Conservation (phyloP, 2,797 vertebrate genomes). For the Pangasius mekongensis region DNA sequence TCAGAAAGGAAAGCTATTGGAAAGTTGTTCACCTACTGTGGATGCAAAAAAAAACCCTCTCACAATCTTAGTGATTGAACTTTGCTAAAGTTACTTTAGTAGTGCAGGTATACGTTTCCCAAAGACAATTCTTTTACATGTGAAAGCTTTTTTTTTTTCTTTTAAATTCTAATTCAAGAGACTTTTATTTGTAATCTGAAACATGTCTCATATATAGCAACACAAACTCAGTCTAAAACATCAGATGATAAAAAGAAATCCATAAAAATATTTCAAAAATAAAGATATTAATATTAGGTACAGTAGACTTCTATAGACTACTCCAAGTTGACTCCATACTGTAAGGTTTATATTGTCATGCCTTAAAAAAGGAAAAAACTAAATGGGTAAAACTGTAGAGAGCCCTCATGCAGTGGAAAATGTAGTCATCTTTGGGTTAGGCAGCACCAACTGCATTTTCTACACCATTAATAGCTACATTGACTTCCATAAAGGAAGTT, state of each 20-base stretch:
- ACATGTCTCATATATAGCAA: background rate
- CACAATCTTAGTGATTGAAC: too few species aligned
- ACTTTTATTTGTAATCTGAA: background rate
- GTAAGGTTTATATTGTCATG: background rate
- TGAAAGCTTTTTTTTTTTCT: background rate
- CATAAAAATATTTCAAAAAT: background rate
- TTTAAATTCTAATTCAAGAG: background rate
- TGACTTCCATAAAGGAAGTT: constrained; percentile 50
- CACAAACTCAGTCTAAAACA: background rate
- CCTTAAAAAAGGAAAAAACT: background rate
- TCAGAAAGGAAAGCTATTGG: constrained; percentile 37
- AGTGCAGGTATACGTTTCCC: background rate
- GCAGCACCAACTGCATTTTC: constrained; percentile 29
- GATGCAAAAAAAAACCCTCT: background rate
- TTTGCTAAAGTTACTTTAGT: too few species aligned
- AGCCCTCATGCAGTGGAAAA: constrained; percentile 33
- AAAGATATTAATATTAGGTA: background rate
- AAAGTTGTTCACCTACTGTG: background rate
- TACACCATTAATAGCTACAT: constrained; percentile 31
- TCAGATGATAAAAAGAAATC: background rate
- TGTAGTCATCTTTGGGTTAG: constrained; percentile 28
- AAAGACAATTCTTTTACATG: background rate
- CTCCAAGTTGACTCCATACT: background rate
- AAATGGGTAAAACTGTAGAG: constrained; percentile 16
- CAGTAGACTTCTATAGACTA: background rate